Conservation (phyloP, 2,888 invertebrate species). For the Caenorhabditis afra region DNA sequence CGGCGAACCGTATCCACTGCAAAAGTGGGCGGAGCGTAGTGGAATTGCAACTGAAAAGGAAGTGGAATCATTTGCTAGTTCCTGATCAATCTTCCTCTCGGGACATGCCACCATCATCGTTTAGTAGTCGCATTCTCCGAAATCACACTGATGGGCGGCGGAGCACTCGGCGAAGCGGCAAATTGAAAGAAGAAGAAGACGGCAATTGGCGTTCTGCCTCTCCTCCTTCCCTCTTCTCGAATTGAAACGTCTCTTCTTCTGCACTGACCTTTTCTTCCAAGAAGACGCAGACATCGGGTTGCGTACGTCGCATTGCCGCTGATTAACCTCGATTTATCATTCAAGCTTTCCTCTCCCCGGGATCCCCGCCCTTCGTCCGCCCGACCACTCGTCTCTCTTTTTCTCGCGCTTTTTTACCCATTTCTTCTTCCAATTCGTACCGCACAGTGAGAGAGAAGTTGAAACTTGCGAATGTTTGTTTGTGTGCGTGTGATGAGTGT, state of each 20-base stretch:
- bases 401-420: constrained; percentile 2
- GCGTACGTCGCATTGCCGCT: constrained; percentile 32
- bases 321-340: constrained; percentile 59
- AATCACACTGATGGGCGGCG: constrained; percentile 33
- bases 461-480: background rate
- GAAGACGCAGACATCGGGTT: constrained; percentile 12
- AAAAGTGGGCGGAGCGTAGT: too few species aligned
- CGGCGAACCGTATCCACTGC: too few species aligned
- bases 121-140: constrained; percentile 13
- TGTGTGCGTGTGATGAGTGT: background rate
- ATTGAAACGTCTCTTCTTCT: constrained; percentile 41
- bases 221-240: constrained; percentile 25
- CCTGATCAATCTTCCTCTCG: constrained; percentile 1
- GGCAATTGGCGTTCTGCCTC: constrained; percentile 50
- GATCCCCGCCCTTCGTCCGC: constrained; percentile 24
- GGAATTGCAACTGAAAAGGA: too few species aligned
- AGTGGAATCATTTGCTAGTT: background rate
- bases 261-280: constrained; percentile 31
- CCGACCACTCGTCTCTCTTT: constrained; percentile 34
- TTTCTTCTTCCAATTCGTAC: background rate
- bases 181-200: constrained; percentile 21
- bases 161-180: constrained; percentile 19
- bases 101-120: constrained; percentile 22
- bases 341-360: constrained; percentile 33
- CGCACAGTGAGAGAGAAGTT: background rate